Conservation (phyloP, 2,888 invertebrate genomes). For the Orthonychiurus folsomi region DNA sequence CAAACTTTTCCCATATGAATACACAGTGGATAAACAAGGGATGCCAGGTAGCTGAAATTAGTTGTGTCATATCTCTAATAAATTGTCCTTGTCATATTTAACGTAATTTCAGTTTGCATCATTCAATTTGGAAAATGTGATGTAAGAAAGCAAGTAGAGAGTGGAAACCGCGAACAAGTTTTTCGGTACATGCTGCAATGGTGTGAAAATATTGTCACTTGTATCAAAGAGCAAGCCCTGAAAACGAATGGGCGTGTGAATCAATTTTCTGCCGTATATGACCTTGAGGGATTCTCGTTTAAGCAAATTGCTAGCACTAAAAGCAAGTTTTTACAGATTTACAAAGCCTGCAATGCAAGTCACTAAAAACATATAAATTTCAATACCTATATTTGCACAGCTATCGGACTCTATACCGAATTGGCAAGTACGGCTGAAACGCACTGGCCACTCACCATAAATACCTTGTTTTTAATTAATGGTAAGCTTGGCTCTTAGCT, state of each 20-base stretch:
- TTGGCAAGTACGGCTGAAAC: background rate
- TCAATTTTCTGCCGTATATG: background rate
- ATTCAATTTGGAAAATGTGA: background rate
- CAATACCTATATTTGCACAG: too few species aligned
- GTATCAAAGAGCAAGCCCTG: background rate
- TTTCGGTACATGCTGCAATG: background rate
- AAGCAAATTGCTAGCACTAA: background rate
- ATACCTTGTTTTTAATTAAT: background rate
- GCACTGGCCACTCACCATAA: background rate
- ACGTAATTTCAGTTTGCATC: background rate
- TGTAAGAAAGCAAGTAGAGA: background rate
- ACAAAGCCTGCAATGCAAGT: too few species aligned
- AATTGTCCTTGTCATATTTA: background rate
- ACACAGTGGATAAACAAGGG: background rate
- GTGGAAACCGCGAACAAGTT: background rate
- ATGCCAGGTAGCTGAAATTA: background rate
- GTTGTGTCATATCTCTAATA: background rate
- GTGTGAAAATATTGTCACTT: background rate
- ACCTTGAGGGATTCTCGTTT: background rate
- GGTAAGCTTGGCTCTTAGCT: too few species aligned
- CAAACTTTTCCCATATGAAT: background rate
- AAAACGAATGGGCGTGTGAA: background rate
- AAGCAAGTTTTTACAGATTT: too few species aligned
- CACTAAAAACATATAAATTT: background rate
- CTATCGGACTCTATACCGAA: background rate